Percentiles rank a stretch among this genome's conserved stretches.
These are phyloP conservation scores for Climacteris rufus DNA, from an alignment of 2,113 vertebrate genomes.

Conservation along the genomic window DNA sequence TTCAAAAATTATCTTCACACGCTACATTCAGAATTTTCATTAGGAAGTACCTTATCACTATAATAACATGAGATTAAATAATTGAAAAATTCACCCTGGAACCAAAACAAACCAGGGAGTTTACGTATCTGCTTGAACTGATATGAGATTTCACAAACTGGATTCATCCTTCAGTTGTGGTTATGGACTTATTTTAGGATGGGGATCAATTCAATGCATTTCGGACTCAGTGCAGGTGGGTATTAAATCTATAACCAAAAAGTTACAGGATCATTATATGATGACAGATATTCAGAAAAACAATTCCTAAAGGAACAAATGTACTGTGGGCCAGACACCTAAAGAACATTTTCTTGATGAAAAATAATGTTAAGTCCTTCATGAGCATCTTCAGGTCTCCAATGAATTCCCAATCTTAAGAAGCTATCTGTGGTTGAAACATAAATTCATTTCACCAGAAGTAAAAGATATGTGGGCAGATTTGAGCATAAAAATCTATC, in stretches of 20 bases:
- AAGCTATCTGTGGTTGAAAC: not conserved
- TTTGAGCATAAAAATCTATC: not conserved
- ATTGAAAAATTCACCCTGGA: not conserved
- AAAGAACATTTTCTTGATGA: not conserved
- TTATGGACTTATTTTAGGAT: not conserved
- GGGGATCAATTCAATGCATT: not conserved
- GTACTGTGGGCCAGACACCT: not conserved
- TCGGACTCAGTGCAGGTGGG: not conserved
- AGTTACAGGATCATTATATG: not conserved
- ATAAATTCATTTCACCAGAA: not conserved
- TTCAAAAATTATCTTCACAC: not conserved
- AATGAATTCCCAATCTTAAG: not conserved
- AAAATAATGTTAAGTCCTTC: not conserved
- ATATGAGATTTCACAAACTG: not conserved
- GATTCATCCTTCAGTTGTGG: not conserved
- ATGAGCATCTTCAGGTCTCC: not conserved
- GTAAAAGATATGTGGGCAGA: not conserved
- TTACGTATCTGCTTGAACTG: not conserved
- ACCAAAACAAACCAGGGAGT: not conserved
- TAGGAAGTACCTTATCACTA: constrained; percentile 6
- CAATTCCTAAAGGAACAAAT: not conserved
- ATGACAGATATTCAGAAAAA: not conserved
- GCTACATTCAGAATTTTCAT: not conserved
- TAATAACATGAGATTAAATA: constrained; percentile 18
- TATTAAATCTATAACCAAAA: not conserved